Conservation (phyloP, 2,888 invertebrate species). For the Eupelmus urozonus region DNA sequence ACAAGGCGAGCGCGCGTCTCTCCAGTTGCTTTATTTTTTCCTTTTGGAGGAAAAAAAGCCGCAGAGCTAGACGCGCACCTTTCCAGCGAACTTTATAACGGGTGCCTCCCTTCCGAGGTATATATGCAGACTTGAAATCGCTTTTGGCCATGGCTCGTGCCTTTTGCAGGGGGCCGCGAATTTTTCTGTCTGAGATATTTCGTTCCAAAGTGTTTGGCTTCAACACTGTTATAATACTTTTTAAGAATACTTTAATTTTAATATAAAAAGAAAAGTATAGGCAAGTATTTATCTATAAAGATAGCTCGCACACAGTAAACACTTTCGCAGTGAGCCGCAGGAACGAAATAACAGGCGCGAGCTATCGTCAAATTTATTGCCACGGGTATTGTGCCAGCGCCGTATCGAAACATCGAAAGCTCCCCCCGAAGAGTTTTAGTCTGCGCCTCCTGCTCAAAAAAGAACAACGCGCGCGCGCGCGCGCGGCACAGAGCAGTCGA, state of each 20-base stretch:
- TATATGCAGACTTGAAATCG: conserved; percentile 1
- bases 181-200: not conserved
- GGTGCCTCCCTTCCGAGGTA: conserved; percentile 62
- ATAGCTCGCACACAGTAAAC: too few species aligned
- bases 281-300: too few species aligned
- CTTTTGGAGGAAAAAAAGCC: conserved; percentile 36
- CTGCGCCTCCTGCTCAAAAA: not conserved
- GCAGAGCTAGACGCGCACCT: conserved; percentile 75
- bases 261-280: too few species aligned
- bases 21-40: conserved; percentile 60
- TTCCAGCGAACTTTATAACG: conserved; percentile 70
- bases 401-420: not conserved
- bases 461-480: not conserved
- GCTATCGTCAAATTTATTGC: not conserved
- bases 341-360: too few species aligned
- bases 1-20: not conserved
- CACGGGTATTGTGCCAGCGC: not conserved
- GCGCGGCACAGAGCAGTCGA: not conserved
- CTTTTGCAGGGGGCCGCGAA: not conserved
- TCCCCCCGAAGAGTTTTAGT: not conserved
- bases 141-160: not conserved
- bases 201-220: too few species aligned
- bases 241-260: too few species aligned
- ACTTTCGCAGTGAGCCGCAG: too few species aligned
- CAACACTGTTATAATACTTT: too few species aligned